phyloP scores from a whole-genome alignment of 2,797 vertebrate genomes.

The Denticeps clupeoides region DNA sequence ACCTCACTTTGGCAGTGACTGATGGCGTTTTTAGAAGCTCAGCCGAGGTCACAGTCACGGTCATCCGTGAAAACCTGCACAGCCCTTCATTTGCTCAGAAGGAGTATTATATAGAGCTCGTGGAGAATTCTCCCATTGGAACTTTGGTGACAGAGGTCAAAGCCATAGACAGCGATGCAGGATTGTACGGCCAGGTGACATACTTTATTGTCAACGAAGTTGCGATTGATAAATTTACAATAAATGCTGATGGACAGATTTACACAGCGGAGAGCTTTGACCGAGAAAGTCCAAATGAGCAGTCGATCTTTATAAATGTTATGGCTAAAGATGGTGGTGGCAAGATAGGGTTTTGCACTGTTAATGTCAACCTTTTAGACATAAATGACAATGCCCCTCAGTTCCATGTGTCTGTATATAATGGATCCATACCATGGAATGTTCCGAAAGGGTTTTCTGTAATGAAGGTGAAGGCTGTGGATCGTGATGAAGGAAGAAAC shows the following conservation, averaged over 20 bases:
- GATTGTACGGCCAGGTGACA: slow-evolving; percentile 52
- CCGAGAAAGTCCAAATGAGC: slow-evolving; percentile 64
- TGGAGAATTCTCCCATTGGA: slow-evolving; percentile 62
- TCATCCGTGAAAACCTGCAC: slow-evolving; percentile 64
- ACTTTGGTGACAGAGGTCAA: slow-evolving; percentile 60
- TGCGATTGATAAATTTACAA: slow-evolving; percentile 67
- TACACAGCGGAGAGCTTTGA: slow-evolving; percentile 66
- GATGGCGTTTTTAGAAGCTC: slow-evolving; percentile 72
- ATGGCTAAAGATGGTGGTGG: slow-evolving; percentile 76
- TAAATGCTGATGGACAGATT: slow-evolving; percentile 61
- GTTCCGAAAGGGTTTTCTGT: slow-evolving; percentile 58
- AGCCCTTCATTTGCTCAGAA: slow-evolving; percentile 63
- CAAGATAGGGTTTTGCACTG: slow-evolving; percentile 66
- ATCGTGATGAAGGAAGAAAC: slow-evolving; percentile 72
- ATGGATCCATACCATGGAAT: slow-evolving; percentile 58
- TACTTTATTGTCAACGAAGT: slow-evolving; percentile 73
- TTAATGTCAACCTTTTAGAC: slow-evolving; percentile 72
- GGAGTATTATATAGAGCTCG: slow-evolving; percentile 67
- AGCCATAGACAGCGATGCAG: slow-evolving; percentile 62
- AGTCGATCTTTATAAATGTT: slow-evolving; percentile 61
- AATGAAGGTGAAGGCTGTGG: slow-evolving; percentile 64
- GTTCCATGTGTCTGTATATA: slow-evolving; percentile 65
- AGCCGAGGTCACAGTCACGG: slow-evolving; percentile 52
- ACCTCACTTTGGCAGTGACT: slow-evolving; percentile 64
- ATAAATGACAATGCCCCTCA: slow-evolving; percentile 71